Conservation (phyloP, 2,797 vertebrate genomes). For the Phataginus tricuspis region DNA sequence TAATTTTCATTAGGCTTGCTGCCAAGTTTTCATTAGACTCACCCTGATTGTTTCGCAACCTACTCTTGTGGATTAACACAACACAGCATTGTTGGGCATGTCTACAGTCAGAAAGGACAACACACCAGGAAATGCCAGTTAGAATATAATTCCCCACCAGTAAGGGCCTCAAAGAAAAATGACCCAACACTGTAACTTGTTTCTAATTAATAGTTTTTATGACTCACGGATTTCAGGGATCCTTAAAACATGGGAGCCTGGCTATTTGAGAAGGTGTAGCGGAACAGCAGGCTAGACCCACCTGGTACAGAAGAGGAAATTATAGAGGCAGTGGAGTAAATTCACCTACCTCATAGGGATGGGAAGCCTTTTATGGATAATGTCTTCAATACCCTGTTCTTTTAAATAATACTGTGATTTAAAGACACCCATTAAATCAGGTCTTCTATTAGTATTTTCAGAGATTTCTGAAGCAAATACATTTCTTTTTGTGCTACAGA, state of each 20-base stretch:
- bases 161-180: background rate
- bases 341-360: background rate
- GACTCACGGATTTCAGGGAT: background rate
- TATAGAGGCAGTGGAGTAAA: background rate
- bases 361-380: background rate
- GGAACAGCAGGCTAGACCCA: background rate
- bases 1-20: slow-evolving; percentile 11
- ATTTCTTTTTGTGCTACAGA: slow-evolving; percentile 24
- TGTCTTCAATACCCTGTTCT: background rate
- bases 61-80: background rate
- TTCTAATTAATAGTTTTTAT: slow-evolving; percentile 46
- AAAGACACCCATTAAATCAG: background rate
- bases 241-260: background rate
- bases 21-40: background rate
- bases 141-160: background rate
- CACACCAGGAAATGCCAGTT: background rate
- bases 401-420: slow-evolving; percentile 36
- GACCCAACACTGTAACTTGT: background rate
- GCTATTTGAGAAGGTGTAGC: background rate
- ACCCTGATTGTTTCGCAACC: background rate
- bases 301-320: background rate
- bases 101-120: background rate
- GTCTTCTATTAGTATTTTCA: background rate
- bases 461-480: slow-evolving; percentile 25
- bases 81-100: background rate